These are phyloP conservation scores for Amblyjoppa fuscipennis DNA, from an alignment of 2,888 invertebrate species.

Conservation along the genomic window DNA sequence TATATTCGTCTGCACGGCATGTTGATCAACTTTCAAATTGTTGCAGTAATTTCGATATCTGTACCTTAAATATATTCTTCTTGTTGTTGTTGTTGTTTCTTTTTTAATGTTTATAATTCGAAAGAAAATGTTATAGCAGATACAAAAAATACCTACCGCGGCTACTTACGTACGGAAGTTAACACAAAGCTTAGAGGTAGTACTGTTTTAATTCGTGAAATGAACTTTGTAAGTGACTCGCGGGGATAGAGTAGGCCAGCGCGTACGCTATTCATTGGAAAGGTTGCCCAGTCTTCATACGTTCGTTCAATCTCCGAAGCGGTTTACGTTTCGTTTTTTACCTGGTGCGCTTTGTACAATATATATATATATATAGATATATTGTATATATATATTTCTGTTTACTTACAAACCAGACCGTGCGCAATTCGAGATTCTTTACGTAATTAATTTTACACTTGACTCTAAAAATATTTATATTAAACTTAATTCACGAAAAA, in stretches of 20 bases:
- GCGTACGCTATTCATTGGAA: conserved; percentile 83
- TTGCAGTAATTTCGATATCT: conserved; percentile 34
- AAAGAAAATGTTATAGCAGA: conserved; percentile 73
- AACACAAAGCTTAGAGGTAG: conserved; percentile 85
- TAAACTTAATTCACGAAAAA: conserved; percentile 51
- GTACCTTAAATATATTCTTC: conserved; percentile 77
- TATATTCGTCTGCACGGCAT: conserved; percentile 41
- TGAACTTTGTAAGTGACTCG: conserved; percentile 84
- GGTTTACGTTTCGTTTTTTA: conserved; percentile 81
- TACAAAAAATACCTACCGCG: conserved; percentile 88
- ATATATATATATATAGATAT: conserved; percentile 1
- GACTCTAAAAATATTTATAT: conserved; percentile 50
- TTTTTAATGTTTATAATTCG: conserved; percentile 80
- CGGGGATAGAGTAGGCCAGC: conserved; percentile 83
- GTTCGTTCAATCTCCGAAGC: conserved; percentile 84
- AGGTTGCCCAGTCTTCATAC: conserved; percentile 84
- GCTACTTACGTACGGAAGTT: conserved; percentile 87
- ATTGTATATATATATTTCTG: conserved; percentile 53
- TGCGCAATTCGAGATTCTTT: conserved; percentile 76
- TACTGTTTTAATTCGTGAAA: conserved; percentile 81
- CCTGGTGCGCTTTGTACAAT: conserved; percentile 82
- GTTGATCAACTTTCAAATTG: conserved; percentile 53
- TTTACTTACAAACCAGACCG: conserved; percentile 82
- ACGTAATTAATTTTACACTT: conserved; percentile 53
- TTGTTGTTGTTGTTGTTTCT: conserved; percentile 44